A percentile compares a stretch with the other conserved stretches of the same genome.
These are phyloP conservation scores for Trididemnum miniatum DNA, from an alignment of 23 tunicate species.

Conservation along the genomic window DNA sequence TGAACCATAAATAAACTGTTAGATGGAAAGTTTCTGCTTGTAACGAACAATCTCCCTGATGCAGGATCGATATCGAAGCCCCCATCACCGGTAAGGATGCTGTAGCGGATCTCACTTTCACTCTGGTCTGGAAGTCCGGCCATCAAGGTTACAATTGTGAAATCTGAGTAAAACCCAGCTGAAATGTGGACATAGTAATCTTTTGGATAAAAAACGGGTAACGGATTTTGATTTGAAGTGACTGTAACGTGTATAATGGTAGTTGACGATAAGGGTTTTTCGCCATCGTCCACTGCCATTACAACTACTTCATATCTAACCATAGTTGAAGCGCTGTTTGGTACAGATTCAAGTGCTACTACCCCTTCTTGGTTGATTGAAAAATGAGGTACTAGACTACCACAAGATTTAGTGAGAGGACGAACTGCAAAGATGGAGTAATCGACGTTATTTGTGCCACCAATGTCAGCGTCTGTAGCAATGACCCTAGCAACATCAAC, in stretches of 20 bases:
- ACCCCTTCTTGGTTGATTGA: constrained; percentile 6
- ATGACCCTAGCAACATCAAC: neutral
- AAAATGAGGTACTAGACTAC: neutral
- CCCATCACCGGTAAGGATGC: neutral
- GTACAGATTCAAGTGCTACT: neutral
- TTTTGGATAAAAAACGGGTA: constrained; percentile 52
- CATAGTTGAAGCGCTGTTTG: neutral
- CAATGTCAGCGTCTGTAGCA: constrained; percentile 65
- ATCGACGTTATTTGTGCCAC: constrained; percentile 29
- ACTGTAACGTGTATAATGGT: constrained; percentile 35
- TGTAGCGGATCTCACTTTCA: constrained; percentile 6
- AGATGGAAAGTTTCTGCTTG: neutral
- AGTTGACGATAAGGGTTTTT: constrained; percentile 18
- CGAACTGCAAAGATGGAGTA: constrained; percentile 23
- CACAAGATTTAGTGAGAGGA: neutral
- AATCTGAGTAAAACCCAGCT: constrained; percentile 5
- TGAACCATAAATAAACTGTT: neutral
- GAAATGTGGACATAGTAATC: constrained; percentile 18
- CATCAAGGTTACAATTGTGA: neutral
- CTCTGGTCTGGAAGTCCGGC: constrained; percentile 1
- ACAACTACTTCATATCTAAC: constrained; percentile 3
- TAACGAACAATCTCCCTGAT: constrained; percentile 21
- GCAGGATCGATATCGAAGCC: constrained; percentile 43
- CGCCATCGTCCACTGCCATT: constrained; percentile 42
- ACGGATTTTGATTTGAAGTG: neutral